These are phyloP conservation scores for Paralvinella palmiformis DNA, from an alignment of 1,140 invertebrate species.

Conservation along the genomic window DNA sequence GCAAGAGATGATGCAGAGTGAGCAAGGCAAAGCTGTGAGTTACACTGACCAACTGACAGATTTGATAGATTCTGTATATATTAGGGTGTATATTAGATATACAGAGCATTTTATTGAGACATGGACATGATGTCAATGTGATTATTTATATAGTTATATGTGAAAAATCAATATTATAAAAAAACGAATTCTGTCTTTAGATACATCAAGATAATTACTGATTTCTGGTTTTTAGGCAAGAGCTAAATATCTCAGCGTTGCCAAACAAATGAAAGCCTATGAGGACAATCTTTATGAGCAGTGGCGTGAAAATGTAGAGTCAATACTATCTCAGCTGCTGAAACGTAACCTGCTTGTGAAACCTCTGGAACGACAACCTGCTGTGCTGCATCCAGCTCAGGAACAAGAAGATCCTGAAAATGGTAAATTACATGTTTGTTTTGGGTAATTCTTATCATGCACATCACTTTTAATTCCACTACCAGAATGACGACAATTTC, in stretches of 20 bases:
- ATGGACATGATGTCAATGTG: too few relatives aligned
- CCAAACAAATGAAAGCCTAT: slow-evolving; percentile 67
- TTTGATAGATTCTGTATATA: too few relatives aligned
- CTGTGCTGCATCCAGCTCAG: not conserved
- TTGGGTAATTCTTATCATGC: too few relatives aligned
- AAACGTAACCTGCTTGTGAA: slow-evolving; percentile 38
- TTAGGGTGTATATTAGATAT: too few relatives aligned
- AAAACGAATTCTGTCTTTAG: too few relatives aligned
- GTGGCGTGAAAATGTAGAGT: slow-evolving; percentile 45
- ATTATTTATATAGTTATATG: too few relatives aligned
- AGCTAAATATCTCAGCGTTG: slow-evolving; percentile 66
- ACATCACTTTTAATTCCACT: too few relatives aligned
- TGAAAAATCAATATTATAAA: too few relatives aligned
- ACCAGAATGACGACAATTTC: too few relatives aligned
- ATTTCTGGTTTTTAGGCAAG: slow-evolving; percentile 59
- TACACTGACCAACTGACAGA: not conserved
- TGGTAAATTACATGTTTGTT: not conserved
- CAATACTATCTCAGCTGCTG: slow-evolving; percentile 38
- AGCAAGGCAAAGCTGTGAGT: slow-evolving; percentile 59
- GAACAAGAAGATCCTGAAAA: not conserved
- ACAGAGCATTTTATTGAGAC: too few relatives aligned
- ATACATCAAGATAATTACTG: too few relatives aligned
- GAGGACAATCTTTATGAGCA: slow-evolving; percentile 57
- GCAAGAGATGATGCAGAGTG: slow-evolving; percentile 66
- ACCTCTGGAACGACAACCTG: not conserved